Percentiles rank a stretch among this genome's conserved stretches.
Evolutionary conservation across 1,140 invertebrate species (phyloP).

Genomic region (Camponotus pennsylvanicus): DNA sequence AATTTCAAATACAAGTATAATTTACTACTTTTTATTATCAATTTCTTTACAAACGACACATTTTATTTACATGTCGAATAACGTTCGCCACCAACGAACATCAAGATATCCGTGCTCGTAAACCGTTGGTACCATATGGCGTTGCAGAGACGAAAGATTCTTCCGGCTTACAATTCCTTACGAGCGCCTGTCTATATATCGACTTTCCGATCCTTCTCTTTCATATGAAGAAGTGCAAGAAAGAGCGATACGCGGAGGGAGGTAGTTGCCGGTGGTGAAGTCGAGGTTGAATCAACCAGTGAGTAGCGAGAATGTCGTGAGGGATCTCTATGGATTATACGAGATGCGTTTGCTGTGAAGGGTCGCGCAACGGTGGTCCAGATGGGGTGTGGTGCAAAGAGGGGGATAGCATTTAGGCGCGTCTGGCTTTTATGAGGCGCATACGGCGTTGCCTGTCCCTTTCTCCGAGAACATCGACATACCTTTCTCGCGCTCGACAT

Average conservation of each 20-base stretch:
- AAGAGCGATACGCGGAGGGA: not conserved
- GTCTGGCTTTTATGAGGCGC: constrained; percentile 74
- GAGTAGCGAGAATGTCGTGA: constrained; percentile 34
- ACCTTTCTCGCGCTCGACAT: constrained; percentile 25
- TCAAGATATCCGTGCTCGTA: constrained; percentile 2
- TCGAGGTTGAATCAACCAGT: constrained; percentile 30
- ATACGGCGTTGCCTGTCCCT: constrained; percentile 40
- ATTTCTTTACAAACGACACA: not conserved
- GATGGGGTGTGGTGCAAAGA: constrained; percentile 45
- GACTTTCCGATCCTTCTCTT: not conserved
- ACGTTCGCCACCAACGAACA: constrained; percentile 5
- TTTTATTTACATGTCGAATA: constrained; percentile 7
- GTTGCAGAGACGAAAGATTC: constrained; percentile 16
- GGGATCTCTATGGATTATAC: constrained; percentile 31
- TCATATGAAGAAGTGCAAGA: not conserved
- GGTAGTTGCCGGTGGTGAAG: not conserved
- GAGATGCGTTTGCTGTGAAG: constrained; percentile 48
- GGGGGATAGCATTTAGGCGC: constrained; percentile 59
- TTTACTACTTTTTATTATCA: not conserved
- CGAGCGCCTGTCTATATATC: constrained; percentile 24
- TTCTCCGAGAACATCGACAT: not conserved
- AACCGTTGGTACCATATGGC: constrained; percentile 49
- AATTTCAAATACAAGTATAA: not conserved
- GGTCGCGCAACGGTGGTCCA: constrained; percentile 52
- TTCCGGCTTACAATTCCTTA: constrained; percentile 42